Evolutionary conservation across 2,113 vertebrate genomes (phyloP).

Genomic region (Antennarius striatus): DNA sequence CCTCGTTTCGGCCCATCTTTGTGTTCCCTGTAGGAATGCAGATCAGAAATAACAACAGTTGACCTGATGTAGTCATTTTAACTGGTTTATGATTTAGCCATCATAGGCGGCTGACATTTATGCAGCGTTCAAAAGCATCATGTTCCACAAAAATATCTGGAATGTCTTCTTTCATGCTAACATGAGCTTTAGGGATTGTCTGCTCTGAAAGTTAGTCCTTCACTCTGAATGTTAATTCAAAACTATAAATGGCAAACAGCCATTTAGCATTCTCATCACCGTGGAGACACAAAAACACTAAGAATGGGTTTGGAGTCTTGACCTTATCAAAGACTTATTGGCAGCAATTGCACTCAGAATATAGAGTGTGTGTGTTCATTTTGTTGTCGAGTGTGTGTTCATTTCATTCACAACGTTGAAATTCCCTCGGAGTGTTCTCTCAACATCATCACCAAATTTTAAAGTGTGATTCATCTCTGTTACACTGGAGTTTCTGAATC

Average conservation of each 20-base stretch:
- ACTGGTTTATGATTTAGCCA: too few species aligned
- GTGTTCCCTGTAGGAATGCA: too few species aligned
- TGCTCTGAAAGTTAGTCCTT: conserved; percentile 2
- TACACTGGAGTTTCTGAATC: too few species aligned
- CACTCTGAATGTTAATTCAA: conserved; percentile 59
- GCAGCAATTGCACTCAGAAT: conserved; percentile 54
- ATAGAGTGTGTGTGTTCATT: conserved; percentile 14
- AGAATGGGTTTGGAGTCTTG: conserved; percentile 54
- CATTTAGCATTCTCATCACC: conserved; percentile 69
- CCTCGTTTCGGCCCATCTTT: too few species aligned
- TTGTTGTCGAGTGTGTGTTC: neutral
- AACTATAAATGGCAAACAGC: conserved; percentile 60
- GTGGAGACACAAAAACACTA: conserved; percentile 46
- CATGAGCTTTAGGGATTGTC: conserved; percentile 10
- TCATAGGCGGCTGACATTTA: too few species aligned
- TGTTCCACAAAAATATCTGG: conserved; percentile 2
- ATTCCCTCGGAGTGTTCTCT: too few species aligned
- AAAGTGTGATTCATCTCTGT: too few species aligned
- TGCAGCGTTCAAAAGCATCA: neutral
- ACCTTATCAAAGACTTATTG: conserved; percentile 68
- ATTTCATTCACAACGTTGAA: neutral
- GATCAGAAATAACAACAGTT: too few species aligned
- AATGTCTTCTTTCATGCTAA: neutral
- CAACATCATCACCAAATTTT: too few species aligned
- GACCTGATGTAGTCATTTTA: too few species aligned